Conservation (phyloP, 2,888 invertebrate species). For the Ctenicera cuprea region DNA sequence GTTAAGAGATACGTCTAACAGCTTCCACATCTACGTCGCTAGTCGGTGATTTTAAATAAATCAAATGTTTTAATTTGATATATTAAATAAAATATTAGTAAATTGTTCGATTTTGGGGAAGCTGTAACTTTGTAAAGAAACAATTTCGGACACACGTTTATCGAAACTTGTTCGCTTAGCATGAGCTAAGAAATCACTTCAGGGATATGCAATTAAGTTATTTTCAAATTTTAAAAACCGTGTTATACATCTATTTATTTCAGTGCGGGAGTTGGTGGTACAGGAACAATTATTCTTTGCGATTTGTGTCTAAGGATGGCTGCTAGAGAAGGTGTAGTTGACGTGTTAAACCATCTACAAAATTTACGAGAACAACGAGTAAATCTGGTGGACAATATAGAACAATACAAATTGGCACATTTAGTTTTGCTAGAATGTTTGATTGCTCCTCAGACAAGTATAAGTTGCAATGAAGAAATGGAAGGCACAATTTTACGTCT, state of each 20-base stretch:
- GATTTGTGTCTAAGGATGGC: slow-evolving; percentile 75
- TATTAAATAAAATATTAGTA: too few relatives aligned
- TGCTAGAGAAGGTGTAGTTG: slow-evolving; percentile 68
- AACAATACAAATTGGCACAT: slow-evolving; percentile 73
- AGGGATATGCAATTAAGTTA: too few relatives aligned
- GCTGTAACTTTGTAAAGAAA: too few relatives aligned
- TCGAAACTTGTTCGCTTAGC: too few relatives aligned
- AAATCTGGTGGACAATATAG: slow-evolving; percentile 70
- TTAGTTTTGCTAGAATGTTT: slow-evolving; percentile 71
- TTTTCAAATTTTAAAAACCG: too few relatives aligned
- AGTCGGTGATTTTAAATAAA: too few relatives aligned
- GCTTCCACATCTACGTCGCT: too few relatives aligned
- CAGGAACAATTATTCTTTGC: slow-evolving; percentile 77
- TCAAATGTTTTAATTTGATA: too few relatives aligned
- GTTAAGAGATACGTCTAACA: too few relatives aligned
- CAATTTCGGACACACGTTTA: too few relatives aligned
- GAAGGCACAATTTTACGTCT: slow-evolving; percentile 60
- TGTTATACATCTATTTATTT: slow-evolving; percentile 59
- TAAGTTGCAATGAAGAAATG: slow-evolving; percentile 68
- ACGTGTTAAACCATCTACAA: slow-evolving; percentile 64
- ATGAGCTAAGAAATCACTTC: too few relatives aligned
- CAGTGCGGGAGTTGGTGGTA: slow-evolving; percentile 78
- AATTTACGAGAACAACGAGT: slow-evolving; percentile 67
- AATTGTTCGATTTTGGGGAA: too few relatives aligned
- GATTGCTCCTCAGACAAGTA: slow-evolving; percentile 66